Evolutionary conservation across 2,113 vertebrate genomes (phyloP), one percentile per base, ranked within the genome.

Genomic region (Murina feae): DNA sequence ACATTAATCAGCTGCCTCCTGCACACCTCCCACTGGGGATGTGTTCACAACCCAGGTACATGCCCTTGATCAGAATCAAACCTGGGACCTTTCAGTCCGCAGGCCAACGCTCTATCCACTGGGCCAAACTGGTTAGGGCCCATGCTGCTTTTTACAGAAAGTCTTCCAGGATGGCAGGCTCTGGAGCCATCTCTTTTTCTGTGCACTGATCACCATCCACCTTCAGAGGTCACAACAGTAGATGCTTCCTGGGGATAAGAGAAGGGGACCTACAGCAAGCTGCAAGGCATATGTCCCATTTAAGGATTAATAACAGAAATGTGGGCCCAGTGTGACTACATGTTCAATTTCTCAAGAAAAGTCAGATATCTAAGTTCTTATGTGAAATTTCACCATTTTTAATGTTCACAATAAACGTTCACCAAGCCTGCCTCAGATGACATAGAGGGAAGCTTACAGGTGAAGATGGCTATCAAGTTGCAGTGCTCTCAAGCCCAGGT

Each of bases 341-440:
- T 32, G 25, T 88, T 42, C 66, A 60, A 23, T 74, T 87, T 90
- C 78, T 93, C 60, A 72, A 92, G 86, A 79, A 87, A 74, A 83
- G 42, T 93, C 42, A 37, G 60, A 88, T 63, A 78, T 49, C 63
- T 82, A 42, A 51, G 49, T 39, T 79, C 76, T 21, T 47, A 55
- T 14, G 49, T 89, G 49, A 75, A 6, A 39, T 53, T 4, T 88
- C 75, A 65, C 76, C 13, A 4, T 74, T 53, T 86, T 78, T 39
- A 89, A 76, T 21, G 3, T 55, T 79, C 55, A 76, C 60, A 72
- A 23, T 35, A 84, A 78, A 65, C 16, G 28, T 47, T 49, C 14
- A 20, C 44, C 30, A 17, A 12, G 44, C 60, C 74, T 80, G 60
- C 32, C 42, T 82, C 9, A 60, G 39, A 58, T 23, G 60, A 66